phyloP scores from a whole-genome alignment of 2,797 vertebrate species.

The Periophthalmus magnuspinnatus region DNA sequence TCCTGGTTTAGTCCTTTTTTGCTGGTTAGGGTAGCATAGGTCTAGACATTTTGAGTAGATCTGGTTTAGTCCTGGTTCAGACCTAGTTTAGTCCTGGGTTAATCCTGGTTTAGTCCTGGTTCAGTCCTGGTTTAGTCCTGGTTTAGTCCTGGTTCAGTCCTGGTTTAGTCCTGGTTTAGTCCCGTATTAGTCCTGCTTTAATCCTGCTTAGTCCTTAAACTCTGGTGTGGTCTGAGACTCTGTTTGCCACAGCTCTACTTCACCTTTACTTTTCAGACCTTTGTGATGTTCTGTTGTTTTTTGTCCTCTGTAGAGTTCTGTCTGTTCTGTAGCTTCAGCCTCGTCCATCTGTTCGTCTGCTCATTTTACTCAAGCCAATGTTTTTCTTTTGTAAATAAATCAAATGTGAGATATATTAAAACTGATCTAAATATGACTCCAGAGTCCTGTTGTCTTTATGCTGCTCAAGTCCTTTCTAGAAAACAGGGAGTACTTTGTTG shows the following conservation, averaged over 20 bases:
- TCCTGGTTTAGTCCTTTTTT: too few relatives aligned
- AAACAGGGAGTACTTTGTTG: too few relatives aligned
- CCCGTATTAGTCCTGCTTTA: background rate
- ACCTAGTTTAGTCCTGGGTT: background rate
- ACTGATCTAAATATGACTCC: slow-evolving; percentile 63
- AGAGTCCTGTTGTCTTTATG: slow-evolving; percentile 4
- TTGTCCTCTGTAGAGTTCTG: slow-evolving; percentile 33
- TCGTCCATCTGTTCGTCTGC: slow-evolving; percentile 72
- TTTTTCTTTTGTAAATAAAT: slow-evolving; percentile 84
- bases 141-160: background rate
- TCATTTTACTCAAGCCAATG: slow-evolving; percentile 70
- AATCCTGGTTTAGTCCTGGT: background rate
- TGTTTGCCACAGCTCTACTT: background rate
- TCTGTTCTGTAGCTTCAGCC: slow-evolving; percentile 68
- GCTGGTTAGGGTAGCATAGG: too few relatives aligned
- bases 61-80: background rate
- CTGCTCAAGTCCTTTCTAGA: too few relatives aligned
- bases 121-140: background rate
- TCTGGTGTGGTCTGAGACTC: too few relatives aligned
- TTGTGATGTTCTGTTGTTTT: background rate
- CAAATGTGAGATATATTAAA: slow-evolving; percentile 82
- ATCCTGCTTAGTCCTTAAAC: background rate
- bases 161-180: background rate
- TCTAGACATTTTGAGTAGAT: too few relatives aligned
- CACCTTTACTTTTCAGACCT: slow-evolving; percentile 35